phyloP scores from a whole-genome alignment of 1,140 invertebrate species.

The Gonioctena quinquepunctata region DNA sequence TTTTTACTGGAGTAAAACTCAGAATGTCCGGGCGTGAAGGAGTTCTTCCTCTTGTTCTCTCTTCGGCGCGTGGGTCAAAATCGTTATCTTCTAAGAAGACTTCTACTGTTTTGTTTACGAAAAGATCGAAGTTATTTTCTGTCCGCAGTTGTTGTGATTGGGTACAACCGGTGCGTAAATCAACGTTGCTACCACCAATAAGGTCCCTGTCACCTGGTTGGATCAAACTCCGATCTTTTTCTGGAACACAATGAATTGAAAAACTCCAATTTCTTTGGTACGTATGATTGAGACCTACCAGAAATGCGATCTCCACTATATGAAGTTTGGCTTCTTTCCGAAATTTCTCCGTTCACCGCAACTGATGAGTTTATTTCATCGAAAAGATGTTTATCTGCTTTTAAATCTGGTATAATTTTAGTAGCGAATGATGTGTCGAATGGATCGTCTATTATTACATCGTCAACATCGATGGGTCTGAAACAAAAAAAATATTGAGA shows the following conservation, averaged over 20 bases:
- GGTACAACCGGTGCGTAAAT: slow-evolving; percentile 68
- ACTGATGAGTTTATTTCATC: neutral
- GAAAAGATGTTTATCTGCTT: neutral
- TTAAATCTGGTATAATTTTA: slow-evolving; percentile 67
- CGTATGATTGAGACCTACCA: slow-evolving; percentile 15
- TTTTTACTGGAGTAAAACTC: slow-evolving; percentile 61
- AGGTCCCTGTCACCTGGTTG: slow-evolving; percentile 62
- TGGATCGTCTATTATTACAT: slow-evolving; percentile 64
- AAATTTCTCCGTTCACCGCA: neutral
- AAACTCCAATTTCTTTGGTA: neutral
- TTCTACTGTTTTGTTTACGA: slow-evolving; percentile 46
- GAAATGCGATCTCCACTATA: slow-evolving; percentile 27
- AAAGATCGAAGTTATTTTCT: slow-evolving; percentile 74
- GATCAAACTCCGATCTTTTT: slow-evolving; percentile 21
- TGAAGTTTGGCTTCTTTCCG: neutral
- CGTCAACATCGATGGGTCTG: neutral
- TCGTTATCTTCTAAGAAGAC: slow-evolving; percentile 64
- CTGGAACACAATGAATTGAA: too few species aligned
- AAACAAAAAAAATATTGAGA: too few species aligned
- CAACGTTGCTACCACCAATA: slow-evolving; percentile 73
- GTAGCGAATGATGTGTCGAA: slow-evolving; percentile 86
- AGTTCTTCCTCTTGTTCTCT: slow-evolving; percentile 47
- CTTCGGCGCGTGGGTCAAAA: slow-evolving; percentile 72
- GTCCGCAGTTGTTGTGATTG: slow-evolving; percentile 63
- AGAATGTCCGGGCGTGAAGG: slow-evolving; percentile 64